Percentiles rank a stretch among this genome's conserved stretches.
phyloP scores from a whole-genome alignment of 1,140 invertebrate species.

The Dendroctonus ponderosae region DNA sequence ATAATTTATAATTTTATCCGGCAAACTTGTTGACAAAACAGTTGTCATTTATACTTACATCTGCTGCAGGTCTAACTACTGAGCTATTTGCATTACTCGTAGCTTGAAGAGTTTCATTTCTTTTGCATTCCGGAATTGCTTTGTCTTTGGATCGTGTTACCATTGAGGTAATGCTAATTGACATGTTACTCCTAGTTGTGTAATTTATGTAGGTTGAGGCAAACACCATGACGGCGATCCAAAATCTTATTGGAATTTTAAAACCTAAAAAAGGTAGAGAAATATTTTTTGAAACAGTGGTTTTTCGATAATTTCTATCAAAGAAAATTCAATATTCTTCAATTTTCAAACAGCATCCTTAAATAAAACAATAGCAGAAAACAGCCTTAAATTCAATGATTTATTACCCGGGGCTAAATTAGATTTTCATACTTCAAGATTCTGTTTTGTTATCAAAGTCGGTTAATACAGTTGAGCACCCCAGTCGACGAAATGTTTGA shows the following conservation, averaged over 20 bases:
- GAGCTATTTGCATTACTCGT: not conserved
- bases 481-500: too few relatives aligned
- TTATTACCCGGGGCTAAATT: too few relatives aligned
- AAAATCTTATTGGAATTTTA: constrained; percentile 47
- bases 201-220: constrained; percentile 70
- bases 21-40: not conserved
- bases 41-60: constrained; percentile 19
- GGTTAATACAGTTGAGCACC: too few relatives aligned
- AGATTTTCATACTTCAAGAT: too few relatives aligned
- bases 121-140: constrained; percentile 40
- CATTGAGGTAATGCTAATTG: constrained; percentile 73
- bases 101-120: constrained; percentile 11
- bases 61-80: constrained; percentile 11
- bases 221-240: constrained; percentile 69
- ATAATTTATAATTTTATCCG: not conserved
- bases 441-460: too few relatives aligned
- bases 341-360: too few relatives aligned
- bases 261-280: constrained; percentile 11
- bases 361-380: too few relatives aligned
- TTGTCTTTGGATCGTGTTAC: constrained; percentile 21
- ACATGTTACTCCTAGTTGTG: constrained; percentile 71
- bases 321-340: too few relatives aligned
- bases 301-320: too few relatives aligned
- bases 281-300: not conserved
- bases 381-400: too few relatives aligned